A percentile compares a stretch with the other conserved stretches of the same genome.
phyloP scores from a whole-genome alignment of 2,113 vertebrate species.

The Oryctolagus cuniculus region mOryCun1.1 NC_091439.1:138476501-138477000 shows the following conservation, averaged over 20 bases:
- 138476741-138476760: background rate
- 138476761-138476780: too few species aligned
- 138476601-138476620: too few species aligned
- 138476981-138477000: background rate
- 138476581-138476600: fast-evolving
- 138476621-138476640: background rate
- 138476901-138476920: background rate
- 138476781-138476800: too few species aligned
- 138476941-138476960: too few species aligned
- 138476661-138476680: background rate
- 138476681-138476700: background rate
- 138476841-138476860: background rate
- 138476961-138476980: background rate
- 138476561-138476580: background rate
- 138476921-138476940: background rate
- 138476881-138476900: background rate
- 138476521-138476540: background rate
- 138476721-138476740: background rate
- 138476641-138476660: background rate
- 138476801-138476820: background rate
- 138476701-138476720: background rate
- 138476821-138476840: background rate
- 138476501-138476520: background rate
- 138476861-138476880: background rate
- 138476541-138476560: background rate